Conservation (phyloP, 1,140 invertebrate genomes). For the Megathymus violae region DNA sequence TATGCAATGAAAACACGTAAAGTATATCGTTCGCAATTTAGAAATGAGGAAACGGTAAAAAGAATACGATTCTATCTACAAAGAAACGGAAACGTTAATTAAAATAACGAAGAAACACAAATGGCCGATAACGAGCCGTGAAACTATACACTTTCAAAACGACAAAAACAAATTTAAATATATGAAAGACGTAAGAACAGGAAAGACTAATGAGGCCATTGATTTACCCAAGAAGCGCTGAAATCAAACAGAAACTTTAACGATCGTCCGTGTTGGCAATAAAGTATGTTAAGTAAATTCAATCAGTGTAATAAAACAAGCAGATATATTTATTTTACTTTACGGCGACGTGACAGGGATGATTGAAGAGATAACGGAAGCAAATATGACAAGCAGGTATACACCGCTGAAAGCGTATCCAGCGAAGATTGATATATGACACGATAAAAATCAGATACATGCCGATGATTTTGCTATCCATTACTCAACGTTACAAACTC, state of each 20-base stretch:
- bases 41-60: constrained; percentile 11
- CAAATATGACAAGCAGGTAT: constrained; percentile 53
- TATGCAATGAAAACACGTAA: not conserved
- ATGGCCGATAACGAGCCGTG: constrained; percentile 48
- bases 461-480: constrained; percentile 56
- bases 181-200: constrained; percentile 41
- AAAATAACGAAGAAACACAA: constrained; percentile 18
- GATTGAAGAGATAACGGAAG: constrained; percentile 48
- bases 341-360: constrained; percentile 45
- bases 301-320: constrained; percentile 5
- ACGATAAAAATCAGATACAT: constrained; percentile 65
- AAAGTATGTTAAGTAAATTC: constrained; percentile 12
- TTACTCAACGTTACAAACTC: constrained; percentile 53
- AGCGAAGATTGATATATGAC: constrained; percentile 56
- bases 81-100: constrained; percentile 23
- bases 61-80: constrained; percentile 10
- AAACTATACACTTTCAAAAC: constrained; percentile 41
- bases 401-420: constrained; percentile 54
- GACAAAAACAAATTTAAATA: constrained; percentile 38
- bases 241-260: constrained; percentile 10
- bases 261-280: not conserved
- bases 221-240: not conserved
- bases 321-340: constrained; percentile 9
- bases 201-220: constrained; percentile 48
- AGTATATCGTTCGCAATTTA: not conserved